phyloP scores from a whole-genome alignment of 2,888 invertebrate species.

The Oxytorus armatus region DNA sequence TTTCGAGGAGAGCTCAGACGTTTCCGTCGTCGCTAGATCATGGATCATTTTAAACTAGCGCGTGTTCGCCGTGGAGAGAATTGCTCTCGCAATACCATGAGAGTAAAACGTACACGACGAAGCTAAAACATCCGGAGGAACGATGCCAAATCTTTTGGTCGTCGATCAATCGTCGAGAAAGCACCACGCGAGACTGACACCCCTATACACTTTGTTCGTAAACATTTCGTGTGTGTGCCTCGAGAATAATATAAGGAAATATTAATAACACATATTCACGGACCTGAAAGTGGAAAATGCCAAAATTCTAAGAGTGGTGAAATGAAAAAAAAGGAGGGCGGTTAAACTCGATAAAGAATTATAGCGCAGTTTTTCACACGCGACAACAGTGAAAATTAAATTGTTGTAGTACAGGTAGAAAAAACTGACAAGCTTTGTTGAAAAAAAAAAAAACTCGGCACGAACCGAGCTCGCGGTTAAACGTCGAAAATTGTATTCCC shows the following conservation, averaged over 20 bases:
- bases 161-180: conserved; percentile 46
- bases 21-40: conserved; percentile 29
- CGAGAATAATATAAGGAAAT: background rate
- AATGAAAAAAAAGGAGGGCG: background rate
- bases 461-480: background rate
- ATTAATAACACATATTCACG: background rate
- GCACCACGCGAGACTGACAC: conserved; percentile 15
- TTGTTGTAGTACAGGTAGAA: background rate
- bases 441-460: background rate
- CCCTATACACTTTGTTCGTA: background rate
- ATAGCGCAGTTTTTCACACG: background rate
- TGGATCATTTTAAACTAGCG: conserved; percentile 32
- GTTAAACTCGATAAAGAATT: background rate
- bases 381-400: conserved; percentile 6
- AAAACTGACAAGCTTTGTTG: background rate
- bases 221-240: background rate
- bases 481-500: conserved; percentile 21
- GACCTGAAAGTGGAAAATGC: background rate
- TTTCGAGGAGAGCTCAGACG: conserved; percentile 3
- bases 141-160: conserved; percentile 45
- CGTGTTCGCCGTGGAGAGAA: background rate
- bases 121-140: conserved; percentile 38
- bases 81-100: background rate
- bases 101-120: background rate
- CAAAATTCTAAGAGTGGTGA: background rate